Evolutionary conservation across 2,888 invertebrate genomes (phyloP), one percentile per base, ranked within the genome.

Genomic region (Quadriops clusia): DNA sequence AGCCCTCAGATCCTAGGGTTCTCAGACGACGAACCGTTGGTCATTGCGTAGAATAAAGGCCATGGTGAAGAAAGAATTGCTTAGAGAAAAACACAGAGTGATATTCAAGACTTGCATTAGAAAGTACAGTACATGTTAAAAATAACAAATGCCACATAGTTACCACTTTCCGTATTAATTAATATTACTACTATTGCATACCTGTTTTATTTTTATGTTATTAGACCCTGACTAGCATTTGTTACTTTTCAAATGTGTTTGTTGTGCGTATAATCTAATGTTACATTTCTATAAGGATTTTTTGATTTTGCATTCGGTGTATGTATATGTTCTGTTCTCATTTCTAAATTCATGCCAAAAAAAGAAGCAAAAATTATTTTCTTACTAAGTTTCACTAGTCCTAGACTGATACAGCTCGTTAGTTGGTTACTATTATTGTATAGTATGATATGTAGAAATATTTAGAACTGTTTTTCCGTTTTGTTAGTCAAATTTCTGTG

Each of bases 1-100:
- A 77, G 81, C 47, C 90, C 90, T 18, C 81, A 87, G 43, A 87
- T 90, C 52, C 76, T 81, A 54, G 86, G 89, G 15, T 91, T 91
- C 61, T 84, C 89, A 0, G 93, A 91, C 58, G 91, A 91, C 60
- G 93, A 91, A 62, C 91, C 90, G 32, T 68, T 93, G 45, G 89
- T 93, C 46, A 82, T 90, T 57, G 87, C 89, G 47, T 90, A 71
- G 74, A 37, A 31, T n/a, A n/a, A n/a, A n/a, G n/a, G n/a, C n/a
- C n/a, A 14, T 33, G 11, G 23, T 30, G 18, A 5, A 31, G 8
- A 13, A 31, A 31, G 23, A 28, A 12, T 32, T 28, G 21, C 30
- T 30, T 22, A 23, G 26, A 25, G 23, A 28, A 17, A 18, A 29
- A 21, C 11, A 8, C 22, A 34, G 26, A 33, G 14, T 25, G 10